phyloP scores from a whole-genome alignment of 2,113 vertebrate species.

The Paradisaea rubra region DNA sequence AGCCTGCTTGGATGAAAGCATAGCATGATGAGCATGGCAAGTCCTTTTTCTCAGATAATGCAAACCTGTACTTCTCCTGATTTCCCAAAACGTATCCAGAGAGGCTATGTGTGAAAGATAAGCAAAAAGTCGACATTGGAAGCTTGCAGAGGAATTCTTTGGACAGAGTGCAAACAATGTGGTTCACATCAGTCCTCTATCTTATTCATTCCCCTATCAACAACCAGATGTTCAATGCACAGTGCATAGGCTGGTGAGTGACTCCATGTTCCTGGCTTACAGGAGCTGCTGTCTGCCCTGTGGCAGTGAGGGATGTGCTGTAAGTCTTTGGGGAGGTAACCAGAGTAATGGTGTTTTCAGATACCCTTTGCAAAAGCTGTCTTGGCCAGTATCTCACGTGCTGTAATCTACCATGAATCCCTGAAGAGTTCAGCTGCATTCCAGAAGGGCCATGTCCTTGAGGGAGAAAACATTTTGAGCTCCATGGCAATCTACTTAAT shows the following conservation, averaged over 20 bases:
- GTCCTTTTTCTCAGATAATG: neutral
- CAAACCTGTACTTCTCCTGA: neutral
- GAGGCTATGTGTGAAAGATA: neutral
- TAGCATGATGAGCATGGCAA: neutral
- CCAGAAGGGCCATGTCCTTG: neutral
- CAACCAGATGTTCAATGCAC: neutral
- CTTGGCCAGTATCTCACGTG: neutral
- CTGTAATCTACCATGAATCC: neutral
- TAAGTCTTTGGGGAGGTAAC: neutral
- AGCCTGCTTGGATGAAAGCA: neutral
- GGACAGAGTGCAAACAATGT: neutral
- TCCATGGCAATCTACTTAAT: neutral
- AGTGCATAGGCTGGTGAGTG: neutral
- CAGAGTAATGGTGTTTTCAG: neutral
- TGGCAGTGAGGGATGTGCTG: neutral
- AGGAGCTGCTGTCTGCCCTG: neutral
- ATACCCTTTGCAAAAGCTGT: neutral
- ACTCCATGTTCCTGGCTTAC: neutral
- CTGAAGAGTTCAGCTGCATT: neutral
- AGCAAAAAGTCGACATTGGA: neutral
- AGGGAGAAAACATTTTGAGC: neutral
- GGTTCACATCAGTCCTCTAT: conserved; percentile 1
- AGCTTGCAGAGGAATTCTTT: neutral
- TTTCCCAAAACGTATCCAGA: neutral
- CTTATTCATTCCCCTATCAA: neutral